phyloP scores from a whole-genome alignment of 2,797 vertebrate species.

The Myiotriccus ornatus region DNA sequence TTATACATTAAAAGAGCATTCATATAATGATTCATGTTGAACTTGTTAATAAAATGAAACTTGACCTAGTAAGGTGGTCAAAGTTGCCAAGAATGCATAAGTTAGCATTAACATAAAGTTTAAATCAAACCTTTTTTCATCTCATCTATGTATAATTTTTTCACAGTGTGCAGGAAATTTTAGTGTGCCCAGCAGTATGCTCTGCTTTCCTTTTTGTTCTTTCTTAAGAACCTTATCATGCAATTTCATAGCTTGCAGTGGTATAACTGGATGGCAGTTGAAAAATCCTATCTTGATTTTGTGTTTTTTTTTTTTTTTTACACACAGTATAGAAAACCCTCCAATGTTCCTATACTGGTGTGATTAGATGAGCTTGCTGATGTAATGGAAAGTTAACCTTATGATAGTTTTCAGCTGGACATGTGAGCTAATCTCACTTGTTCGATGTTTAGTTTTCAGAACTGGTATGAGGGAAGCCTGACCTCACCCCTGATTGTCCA shows the following conservation, averaged over 20 bases:
- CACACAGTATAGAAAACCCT: background rate
- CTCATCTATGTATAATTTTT: background rate
- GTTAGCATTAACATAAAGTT: background rate
- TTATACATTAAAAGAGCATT: background rate
- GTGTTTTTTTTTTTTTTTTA: background rate
- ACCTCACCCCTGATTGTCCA: rapidly evolving
- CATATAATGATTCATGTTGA: background rate
- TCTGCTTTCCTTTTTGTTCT: background rate
- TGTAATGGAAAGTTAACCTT: background rate
- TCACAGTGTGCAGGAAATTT: background rate
- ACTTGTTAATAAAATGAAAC: background rate
- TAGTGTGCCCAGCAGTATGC: background rate
- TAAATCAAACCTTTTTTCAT: background rate
- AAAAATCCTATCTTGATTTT: background rate
- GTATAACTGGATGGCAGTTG: background rate
- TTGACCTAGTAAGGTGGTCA: background rate
- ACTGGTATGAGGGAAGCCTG: background rate
- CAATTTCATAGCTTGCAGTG: background rate
- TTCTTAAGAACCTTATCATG: background rate
- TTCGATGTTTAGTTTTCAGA: background rate
- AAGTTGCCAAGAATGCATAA: background rate
- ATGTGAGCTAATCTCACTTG: background rate
- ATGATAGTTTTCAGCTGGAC: background rate
- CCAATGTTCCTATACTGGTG: background rate
- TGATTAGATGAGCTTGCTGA: background rate